phyloP scores from a whole-genome alignment of 2,113 vertebrate species.

The Labeo rohita region DNA sequence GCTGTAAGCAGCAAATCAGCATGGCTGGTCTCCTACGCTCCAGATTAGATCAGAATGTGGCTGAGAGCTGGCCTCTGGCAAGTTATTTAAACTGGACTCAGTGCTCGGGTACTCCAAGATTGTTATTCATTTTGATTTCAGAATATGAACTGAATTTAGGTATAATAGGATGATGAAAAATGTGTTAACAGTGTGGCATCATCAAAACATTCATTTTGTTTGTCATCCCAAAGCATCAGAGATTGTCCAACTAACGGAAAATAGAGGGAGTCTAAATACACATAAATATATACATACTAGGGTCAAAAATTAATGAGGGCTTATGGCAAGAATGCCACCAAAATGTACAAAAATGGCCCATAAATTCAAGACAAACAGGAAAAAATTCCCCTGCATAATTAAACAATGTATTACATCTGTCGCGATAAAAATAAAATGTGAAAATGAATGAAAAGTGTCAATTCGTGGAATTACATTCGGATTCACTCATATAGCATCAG shows the following conservation, averaged over 20 bases:
- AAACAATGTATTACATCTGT: too few species aligned
- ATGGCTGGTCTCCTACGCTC: background rate
- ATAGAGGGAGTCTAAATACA: background rate
- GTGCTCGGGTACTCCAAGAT: background rate
- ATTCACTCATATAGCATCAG: too few species aligned
- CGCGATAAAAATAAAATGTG: too few species aligned
- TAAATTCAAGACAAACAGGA: too few species aligned
- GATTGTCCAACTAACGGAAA: background rate
- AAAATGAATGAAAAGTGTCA: too few species aligned
- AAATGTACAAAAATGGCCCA: too few species aligned
- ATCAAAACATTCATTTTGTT: background rate
- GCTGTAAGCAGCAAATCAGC: slow-evolving; percentile 1
- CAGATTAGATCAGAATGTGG: slow-evolving; percentile 16
- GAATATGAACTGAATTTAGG: background rate
- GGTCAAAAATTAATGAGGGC: too few species aligned
- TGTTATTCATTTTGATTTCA: slow-evolving; percentile 8
- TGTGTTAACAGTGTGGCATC: background rate
- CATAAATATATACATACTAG: too few species aligned
- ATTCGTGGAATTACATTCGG: too few species aligned
- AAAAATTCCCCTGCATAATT: too few species aligned
- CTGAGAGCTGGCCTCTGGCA: background rate
- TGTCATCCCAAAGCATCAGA: background rate
- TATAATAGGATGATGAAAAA: background rate
- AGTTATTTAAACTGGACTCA: slow-evolving; percentile 4
- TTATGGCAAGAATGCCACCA: too few species aligned